Evolutionary conservation across 37 sponge, comb jelly and placozoan species (phyloP), one percentile per base, ranked within the genome.

Genomic region (Ianthella basta): DNA sequence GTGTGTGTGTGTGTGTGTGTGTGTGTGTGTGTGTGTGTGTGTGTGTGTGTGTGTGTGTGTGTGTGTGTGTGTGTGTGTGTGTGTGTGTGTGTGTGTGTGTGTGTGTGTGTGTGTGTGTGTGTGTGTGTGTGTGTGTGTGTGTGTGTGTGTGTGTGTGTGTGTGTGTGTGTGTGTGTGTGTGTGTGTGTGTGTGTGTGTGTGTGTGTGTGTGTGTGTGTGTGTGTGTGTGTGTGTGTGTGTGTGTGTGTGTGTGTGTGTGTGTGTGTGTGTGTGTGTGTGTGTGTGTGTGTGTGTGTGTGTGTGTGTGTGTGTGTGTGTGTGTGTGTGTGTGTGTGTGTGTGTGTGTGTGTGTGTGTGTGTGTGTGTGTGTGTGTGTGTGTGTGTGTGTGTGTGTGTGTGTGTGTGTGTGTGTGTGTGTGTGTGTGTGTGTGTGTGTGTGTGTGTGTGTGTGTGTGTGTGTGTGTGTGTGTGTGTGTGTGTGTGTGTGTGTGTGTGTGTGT

Each of bases 211-310:
- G 35, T 69, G 0, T 30, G 6, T 30, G 35, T 30, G 70, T 18
- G 70, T 30, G 35, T 69, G 70, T 69, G 70, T 30, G 70, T 30
- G 4, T 69, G 70, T 69, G 35, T 18, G 70, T 30, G 27, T 69
- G 70, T 69, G 70, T 69, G 33, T 4, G 35, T 69, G 0, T 30
- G 66, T 30, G 14, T 64, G 27, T 30, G 6, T 64, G 66, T 21
- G 66, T 64, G 66, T 64, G 20, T 64, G 66, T 64, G 66, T 64
- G 66, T 64, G 66, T 64, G 66, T 64, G 66, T 64, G 66, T 64
- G 66, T 64, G 66, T 64, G 66, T 16, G 66, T 16, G 66, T 16
- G 66, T 16, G 66, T 64, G 66, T 64, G 66, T 64, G 66, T 16
- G 66, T 64, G 66, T 64, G 66, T 64, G 66, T 64, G 66, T 64